Evolutionary conservation across 2,888 invertebrate species (phyloP), one percentile per base, ranked within the genome.

Genomic region (Apotomis capreana): DNA sequence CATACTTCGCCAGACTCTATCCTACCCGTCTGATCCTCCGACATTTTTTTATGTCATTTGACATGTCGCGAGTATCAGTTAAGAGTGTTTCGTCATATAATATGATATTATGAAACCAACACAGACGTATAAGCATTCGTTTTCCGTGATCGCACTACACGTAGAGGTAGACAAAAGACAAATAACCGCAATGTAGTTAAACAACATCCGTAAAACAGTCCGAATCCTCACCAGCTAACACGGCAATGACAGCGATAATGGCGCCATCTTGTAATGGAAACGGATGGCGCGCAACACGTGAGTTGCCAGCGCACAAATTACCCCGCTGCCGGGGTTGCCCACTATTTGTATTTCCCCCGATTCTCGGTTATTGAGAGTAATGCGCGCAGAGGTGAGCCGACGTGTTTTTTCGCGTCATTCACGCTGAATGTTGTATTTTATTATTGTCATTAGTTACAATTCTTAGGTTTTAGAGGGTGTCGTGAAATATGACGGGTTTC

Each of bases 221-320:
- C 60, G 44, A 55, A 61, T 51, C 55, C 13, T 15, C n/a, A 65
- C 49, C 8, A 44, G 49, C 49, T 49, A 49, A 49, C 49, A 49
- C 49, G 49, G 49, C 9, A 49, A 61, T 64, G 70, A 54, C 63
- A 70, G 44, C 51, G 55, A 57, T 52, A 69, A 69, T 58, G 55
- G 69, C 49, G 63, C 60, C 73, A 68, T 73, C 59, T 68, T 72
- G 73, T 70, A 75, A 76, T 74, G 65, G 74, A 68, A 75, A 72
- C 55, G 49, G 57, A 75, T 75, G 68, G 67, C 59, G 74, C 76
- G 78, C 78, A 81, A 81, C 81, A 81, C 77, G 80, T 81, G 81
- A 76, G 74, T 62, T 78, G 78, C 76, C 78, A 76, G 77, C 77
- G 75, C 77, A 74, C 79, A 80, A 80, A 80, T 80, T 79, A 78